Evolutionary conservation across 92 coral and sea anemone genomes (phyloP).

Genomic region (Isaurus tuberculatus): DNA sequence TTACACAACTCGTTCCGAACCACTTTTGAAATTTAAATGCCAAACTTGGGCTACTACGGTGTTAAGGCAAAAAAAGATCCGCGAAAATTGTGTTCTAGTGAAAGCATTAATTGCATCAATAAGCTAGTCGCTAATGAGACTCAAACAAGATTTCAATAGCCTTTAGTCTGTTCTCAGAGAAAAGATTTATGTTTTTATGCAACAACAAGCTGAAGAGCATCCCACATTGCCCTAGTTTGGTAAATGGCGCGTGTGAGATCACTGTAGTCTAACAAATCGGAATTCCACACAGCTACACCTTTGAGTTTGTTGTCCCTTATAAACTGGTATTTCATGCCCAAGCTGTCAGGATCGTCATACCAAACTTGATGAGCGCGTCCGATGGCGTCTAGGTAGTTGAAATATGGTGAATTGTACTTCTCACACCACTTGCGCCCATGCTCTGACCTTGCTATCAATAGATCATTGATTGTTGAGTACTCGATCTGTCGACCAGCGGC

Average conservation of each 20-base stretch:
- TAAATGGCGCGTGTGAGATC: slow-evolving; percentile 63
- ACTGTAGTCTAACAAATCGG: slow-evolving; percentile 91
- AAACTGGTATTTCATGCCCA: slow-evolving; percentile 69
- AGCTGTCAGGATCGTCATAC: slow-evolving; percentile 87
- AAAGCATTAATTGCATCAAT: no score
- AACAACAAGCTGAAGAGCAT: slow-evolving; percentile 57
- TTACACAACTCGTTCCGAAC: no score
- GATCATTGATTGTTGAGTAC: slow-evolving; percentile 83
- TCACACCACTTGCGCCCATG: slow-evolving; percentile 74
- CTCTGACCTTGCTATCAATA: slow-evolving; percentile 71
- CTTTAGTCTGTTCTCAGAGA: no score
- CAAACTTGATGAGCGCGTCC: slow-evolving; percentile 89
- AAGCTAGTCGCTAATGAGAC: no score
- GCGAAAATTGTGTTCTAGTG: no score
- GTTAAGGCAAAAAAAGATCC: no score
- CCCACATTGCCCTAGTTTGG: slow-evolving; percentile 86
- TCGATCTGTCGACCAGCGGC: slow-evolving; percentile 94
- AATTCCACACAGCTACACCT: slow-evolving; percentile 97
- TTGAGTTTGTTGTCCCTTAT: slow-evolving; percentile 64
- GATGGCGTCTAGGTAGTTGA: slow-evolving; percentile 78
- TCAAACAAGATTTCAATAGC: no score
- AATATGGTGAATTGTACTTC: slow-evolving; percentile 72
- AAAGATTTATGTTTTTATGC: background rate
- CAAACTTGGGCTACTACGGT: no score
- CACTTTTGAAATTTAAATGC: no score